Base-by-base conservation (phyloP, 2,113 vertebrate species). In the Micromys minutus region DNA sequence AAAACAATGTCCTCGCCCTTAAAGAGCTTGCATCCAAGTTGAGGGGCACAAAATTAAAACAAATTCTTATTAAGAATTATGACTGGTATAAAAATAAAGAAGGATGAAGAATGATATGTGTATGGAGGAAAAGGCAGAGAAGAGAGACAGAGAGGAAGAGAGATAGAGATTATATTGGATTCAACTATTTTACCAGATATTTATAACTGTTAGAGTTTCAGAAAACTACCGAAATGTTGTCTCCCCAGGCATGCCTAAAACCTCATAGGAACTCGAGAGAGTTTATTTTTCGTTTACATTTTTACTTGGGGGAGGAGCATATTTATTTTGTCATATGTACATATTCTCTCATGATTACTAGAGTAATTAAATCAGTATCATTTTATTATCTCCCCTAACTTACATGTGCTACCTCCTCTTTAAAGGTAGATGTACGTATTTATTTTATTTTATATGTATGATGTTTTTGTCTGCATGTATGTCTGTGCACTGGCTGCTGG, bases 231-330 rank as follows among this genome's bases (percentile, higher is more conserved):
- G 50, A 88, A 81, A 88, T 84, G 10, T 63, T 87, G 47, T 3
- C 67, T 90, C 45, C 79, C 6, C 13, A 88, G 22, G 55, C 19
- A 39, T 92, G 71, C 21, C 52, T 76, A 94, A 95, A 96, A 76
- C 15, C 55, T 80, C 75, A 42, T 63, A 77, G 86, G 15, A 59
- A 61, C 83, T 90, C 24, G 52, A 75, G n/a, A 79, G 21, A 63
- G 21, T 90, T 95, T 59, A 7, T 83, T 61, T 13, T 61, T 61
- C 42, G 57, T 42, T 83, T 61, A 17, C n/a, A 61, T 83, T 83
- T 83, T 83, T 29, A 42, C 39, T 83, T 83, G n/a, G 22, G 36
- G 21, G 24, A 52, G 8, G 0, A 0, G 11, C 59, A 21, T 65
- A 3, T 59, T 61, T 83, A 71, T 59, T 77, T 74, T 90, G n/a